These are phyloP conservation scores for Hirundichthys speculiger DNA, from an alignment of 2,113 vertebrate genomes.

Conservation along the genomic window DNA sequence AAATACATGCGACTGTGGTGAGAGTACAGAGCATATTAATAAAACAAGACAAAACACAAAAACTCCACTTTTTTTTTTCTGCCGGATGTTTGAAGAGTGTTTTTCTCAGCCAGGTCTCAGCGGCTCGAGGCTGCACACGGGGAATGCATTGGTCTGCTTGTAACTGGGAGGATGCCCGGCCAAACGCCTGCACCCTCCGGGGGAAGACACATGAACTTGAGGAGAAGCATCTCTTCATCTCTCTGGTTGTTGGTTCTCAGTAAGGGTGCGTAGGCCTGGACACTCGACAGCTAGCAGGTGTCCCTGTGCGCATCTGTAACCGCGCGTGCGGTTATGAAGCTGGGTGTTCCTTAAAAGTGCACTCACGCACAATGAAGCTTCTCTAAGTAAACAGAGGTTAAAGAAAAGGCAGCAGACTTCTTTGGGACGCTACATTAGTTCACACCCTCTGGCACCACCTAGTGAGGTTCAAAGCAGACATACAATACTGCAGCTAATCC, in stretches of 20 bases:
- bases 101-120: slow-evolving; percentile 30
- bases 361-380: slow-evolving; percentile 25
- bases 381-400: slow-evolving; percentile 46
- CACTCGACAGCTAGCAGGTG: slow-evolving; percentile 28
- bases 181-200: slow-evolving; percentile 13
- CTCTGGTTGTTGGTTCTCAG: neutral
- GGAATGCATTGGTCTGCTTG: slow-evolving; percentile 11
- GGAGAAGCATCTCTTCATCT: neutral
- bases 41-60: slow-evolving; percentile 61
- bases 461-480: slow-evolving; percentile 69
- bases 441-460: slow-evolving; percentile 68
- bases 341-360: slow-evolving; percentile 40
- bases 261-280: neutral
- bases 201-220: neutral
- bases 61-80: slow-evolving; percentile 23
- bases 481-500: slow-evolving; percentile 64
- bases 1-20: slow-evolving; percentile 63
- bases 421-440: slow-evolving; percentile 59
- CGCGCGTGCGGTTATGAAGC: slow-evolving; percentile 16
- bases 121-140: slow-evolving; percentile 16
- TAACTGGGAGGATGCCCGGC: slow-evolving; percentile 23
- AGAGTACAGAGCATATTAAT: slow-evolving; percentile 68
- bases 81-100: slow-evolving; percentile 25
- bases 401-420: slow-evolving; percentile 33
- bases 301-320: slow-evolving; percentile 18